phyloP scores from a whole-genome alignment of 2,797 vertebrate genomes.

The Ciconia nigra region DNA sequence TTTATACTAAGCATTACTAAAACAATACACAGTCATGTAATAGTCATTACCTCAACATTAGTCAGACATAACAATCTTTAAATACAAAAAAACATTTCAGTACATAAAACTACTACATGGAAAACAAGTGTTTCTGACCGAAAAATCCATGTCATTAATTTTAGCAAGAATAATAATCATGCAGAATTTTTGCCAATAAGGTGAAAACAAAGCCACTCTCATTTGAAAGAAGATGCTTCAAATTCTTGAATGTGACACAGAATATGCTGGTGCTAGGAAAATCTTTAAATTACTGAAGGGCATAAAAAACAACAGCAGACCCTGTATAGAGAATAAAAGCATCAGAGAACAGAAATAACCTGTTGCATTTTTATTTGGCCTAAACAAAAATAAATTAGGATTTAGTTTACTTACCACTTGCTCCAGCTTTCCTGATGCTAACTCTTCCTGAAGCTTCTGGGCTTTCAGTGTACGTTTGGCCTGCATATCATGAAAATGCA shows the following conservation, averaged over 20 bases:
- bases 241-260: not conserved
- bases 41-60: not conserved
- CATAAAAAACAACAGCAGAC: not conserved
- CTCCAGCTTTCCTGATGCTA: slow-evolving; percentile 95
- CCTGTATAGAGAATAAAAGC: not conserved
- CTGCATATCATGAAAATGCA: slow-evolving; percentile 57
- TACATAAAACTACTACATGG: not conserved
- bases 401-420: slow-evolving; percentile 81
- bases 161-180: not conserved
- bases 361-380: not conserved
- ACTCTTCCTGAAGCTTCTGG: slow-evolving; percentile 97
- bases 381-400: not conserved
- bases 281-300: not conserved
- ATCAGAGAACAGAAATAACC: not conserved
- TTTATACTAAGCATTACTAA: not conserved
- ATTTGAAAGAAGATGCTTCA: not conserved
- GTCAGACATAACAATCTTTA: not conserved
- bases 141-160: not conserved
- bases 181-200: not conserved
- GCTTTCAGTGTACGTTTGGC: slow-evolving; percentile 96
- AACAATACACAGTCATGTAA: not conserved
- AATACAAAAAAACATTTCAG: not conserved
- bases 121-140: not conserved
- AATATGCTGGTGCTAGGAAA: not conserved
- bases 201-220: not conserved